Evolutionary conservation across 2,797 vertebrate species (phyloP), one percentile per base, ranked within the genome.

Genomic region (Nyctibius grandis): DNA sequence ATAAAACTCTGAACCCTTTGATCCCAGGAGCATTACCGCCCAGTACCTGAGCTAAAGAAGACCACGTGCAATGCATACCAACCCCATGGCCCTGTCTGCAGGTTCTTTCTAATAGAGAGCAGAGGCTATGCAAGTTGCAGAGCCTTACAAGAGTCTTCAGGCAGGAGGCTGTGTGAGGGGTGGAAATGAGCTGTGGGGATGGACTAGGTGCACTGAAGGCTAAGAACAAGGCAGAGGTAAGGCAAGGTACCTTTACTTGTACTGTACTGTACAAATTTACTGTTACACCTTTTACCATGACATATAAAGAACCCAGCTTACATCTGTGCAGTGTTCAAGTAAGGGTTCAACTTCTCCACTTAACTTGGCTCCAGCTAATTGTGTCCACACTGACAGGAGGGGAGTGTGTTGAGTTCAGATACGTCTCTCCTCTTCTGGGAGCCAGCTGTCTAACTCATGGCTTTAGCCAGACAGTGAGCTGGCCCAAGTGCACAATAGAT

Each of bases 401-500:
- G 12, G 15, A 20, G 12, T 25, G 9, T 57, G 47, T 9, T 63
- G 31, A 51, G 25, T 31, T 81, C 36, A 72, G 33, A 29, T 34
- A 61, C 9, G 12, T 38, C 18, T 74, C 19, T 75, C 6, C 15
- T n/a, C 9, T 75, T 56, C 33, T 72, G 38, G 54, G 63, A 75
- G 6, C 19, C 34, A 82, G 6, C 15, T 70, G 17, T 36, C 15
- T 45, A 42, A 44, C 22, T 79, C 10, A 16, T 53, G 29, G 40
- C 33, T 85, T 67, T 54, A 91, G 13, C 10, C n/a, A 48, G 40
- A 38, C 6, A 31, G 31, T 21, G 22, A 92, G 29, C 47, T 51
- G 44, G 8, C 20, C 34, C 0, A 0, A 47, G 21, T 28, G 4
- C 6, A 15, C 4, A 9, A 64, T 4, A 83, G 29, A 38, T 53